A percentile compares a stretch with the other conserved stretches of the same genome.
Evolutionary conservation across 2,888 invertebrate genomes (phyloP).

Genomic region (Drosophila antonietae): DNA sequence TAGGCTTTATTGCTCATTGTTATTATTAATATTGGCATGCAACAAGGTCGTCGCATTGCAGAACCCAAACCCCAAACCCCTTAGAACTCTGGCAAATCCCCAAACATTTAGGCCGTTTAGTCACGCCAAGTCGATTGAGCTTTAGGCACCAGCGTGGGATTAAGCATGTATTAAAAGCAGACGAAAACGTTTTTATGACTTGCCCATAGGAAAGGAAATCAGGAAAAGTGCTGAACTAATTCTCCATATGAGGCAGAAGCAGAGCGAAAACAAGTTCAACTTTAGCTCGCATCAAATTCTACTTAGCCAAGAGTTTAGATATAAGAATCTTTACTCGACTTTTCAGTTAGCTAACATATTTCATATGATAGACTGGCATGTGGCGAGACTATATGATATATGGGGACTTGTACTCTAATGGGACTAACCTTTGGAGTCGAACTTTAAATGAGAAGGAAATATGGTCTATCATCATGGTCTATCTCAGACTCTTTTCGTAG

Average conservation of each 20-base stretch:
- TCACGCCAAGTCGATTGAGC: conserved; percentile 38
- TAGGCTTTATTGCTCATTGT: conserved; percentile 80
- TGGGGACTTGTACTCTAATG: too few relatives aligned
- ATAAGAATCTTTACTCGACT: not conserved
- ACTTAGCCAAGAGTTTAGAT: not conserved
- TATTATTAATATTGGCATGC: conserved; percentile 78
- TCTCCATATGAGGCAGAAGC: not conserved
- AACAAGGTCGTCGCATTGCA: conserved; percentile 72
- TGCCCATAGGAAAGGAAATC: not conserved
- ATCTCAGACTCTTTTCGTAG: too few relatives aligned
- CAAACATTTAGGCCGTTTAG: conserved; percentile 29
- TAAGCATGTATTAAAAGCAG: not conserved
- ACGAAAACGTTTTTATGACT: conserved; percentile 6
- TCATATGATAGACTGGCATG: not conserved
- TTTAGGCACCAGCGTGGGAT: conserved; percentile 8
- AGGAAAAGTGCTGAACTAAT: not conserved
- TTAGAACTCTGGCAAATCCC: not conserved
- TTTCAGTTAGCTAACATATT: not conserved
- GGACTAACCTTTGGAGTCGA: not conserved
- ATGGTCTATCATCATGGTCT: not conserved
- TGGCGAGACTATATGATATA: too few relatives aligned
- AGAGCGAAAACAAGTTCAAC: not conserved
- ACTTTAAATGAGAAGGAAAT: too few relatives aligned
- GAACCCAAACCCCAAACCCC: not conserved
- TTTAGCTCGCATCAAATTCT: not conserved